Conservation (phyloP, 1,140 invertebrate species). For the Drosophila ananassae region DNA sequence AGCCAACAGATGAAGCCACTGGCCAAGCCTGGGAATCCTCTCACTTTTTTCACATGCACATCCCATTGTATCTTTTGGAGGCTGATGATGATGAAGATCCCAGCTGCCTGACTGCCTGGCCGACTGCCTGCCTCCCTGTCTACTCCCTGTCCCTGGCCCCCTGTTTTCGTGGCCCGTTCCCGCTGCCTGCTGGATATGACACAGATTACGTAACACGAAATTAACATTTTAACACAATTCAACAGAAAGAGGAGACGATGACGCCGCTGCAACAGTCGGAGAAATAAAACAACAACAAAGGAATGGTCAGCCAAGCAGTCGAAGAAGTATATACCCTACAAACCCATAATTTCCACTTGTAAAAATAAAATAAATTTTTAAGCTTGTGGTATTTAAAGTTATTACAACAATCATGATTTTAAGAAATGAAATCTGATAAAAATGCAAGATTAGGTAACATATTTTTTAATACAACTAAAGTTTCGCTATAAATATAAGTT, state of each 20-base stretch:
- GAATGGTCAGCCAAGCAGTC: background rate
- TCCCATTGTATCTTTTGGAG: slow-evolving; percentile 50
- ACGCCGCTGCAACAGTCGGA: slow-evolving; percentile 43
- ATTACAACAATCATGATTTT: background rate
- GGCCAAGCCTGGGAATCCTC: slow-evolving; percentile 78
- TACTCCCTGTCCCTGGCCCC: background rate
- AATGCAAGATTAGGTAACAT: no score
- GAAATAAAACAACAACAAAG: slow-evolving; percentile 17
- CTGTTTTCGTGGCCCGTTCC: no score
- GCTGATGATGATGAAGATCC: slow-evolving; percentile 67
- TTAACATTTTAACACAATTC: slow-evolving; percentile 83
- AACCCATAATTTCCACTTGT: background rate
- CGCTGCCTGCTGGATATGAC: slow-evolving; percentile 68
- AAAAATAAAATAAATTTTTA: background rate
- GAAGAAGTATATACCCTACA: slow-evolving; percentile 3
- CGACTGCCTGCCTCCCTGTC: slow-evolving; percentile 25
- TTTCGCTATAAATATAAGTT: no score
- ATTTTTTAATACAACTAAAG: no score
- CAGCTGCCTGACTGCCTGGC: slow-evolving; percentile 38
- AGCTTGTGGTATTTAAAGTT: no score
- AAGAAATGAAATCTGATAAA: no score
- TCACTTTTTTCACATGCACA: slow-evolving; percentile 77
- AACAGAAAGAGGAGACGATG: slow-evolving; percentile 59
- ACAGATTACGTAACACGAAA: slow-evolving; percentile 80
- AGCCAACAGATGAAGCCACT: slow-evolving; percentile 32